Evolutionary conservation across 2,797 vertebrate species (phyloP).

Genomic region (Anabas testudineus): DNA sequence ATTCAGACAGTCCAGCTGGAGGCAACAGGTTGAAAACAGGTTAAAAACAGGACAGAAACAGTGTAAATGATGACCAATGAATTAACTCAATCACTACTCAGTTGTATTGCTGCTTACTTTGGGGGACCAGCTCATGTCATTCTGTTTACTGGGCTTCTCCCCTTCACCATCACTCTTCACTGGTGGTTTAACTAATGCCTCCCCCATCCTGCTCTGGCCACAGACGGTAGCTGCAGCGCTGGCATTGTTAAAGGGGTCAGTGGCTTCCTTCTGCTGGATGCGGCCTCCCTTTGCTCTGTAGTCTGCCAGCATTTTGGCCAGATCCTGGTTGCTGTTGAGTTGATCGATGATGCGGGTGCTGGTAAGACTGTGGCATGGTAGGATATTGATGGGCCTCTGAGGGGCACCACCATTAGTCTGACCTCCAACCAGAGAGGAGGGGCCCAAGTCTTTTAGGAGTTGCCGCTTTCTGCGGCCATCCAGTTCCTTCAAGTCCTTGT

Average conservation of each 20-base stretch:
- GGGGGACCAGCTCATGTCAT: conserved; percentile 87
- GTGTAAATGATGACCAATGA: too few species aligned
- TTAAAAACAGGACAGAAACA: not conserved
- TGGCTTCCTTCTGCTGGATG: conserved; percentile 85
- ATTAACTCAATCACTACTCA: too few species aligned
- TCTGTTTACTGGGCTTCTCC: conserved; percentile 85
- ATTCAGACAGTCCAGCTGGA: conserved; percentile 95
- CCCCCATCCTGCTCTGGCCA: conserved; percentile 58
- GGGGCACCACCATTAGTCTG: conserved; percentile 83
- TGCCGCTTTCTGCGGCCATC: conserved; percentile 93
- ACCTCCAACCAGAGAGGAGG: conserved; percentile 67
- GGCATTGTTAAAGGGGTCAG: conserved; percentile 85
- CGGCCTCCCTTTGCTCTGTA: conserved; percentile 95
- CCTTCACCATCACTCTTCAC: conserved; percentile 88
- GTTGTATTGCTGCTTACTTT: conserved; percentile 84
- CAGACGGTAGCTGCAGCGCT: not conserved
- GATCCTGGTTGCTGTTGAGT: conserved; percentile 85
- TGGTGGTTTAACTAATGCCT: conserved; percentile 77
- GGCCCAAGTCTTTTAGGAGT: conserved; percentile 89
- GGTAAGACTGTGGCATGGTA: conserved; percentile 92
- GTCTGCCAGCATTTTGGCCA: conserved; percentile 94
- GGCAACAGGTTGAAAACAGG: conserved; percentile 18
- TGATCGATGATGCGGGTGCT: conserved; percentile 91
- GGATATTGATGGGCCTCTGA: conserved; percentile 83
- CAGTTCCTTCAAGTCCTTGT: conserved; percentile 93